Percentiles rank a stretch among this genome's conserved stretches.
Evolutionary conservation across 2,113 vertebrate species (phyloP).

Genomic region (Phaetusa simplex): DNA sequence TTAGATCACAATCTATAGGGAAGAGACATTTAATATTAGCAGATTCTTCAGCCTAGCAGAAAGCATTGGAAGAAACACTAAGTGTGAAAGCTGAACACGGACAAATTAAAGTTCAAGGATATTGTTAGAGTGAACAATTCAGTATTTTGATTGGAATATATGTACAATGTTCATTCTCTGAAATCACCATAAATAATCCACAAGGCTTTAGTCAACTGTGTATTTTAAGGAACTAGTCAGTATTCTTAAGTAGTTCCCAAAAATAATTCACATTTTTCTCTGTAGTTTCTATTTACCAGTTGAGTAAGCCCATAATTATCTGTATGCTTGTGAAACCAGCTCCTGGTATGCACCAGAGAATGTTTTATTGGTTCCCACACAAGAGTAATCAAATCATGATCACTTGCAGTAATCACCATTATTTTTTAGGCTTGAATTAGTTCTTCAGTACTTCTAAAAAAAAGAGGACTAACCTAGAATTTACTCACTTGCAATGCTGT

Average conservation of each 20-base stretch:
- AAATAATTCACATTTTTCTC: not conserved
- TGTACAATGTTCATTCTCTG: not conserved
- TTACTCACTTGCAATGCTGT: not conserved
- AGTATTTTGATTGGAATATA: not conserved
- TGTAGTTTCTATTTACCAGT: constrained; percentile 16
- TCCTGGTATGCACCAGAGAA: constrained; percentile 10
- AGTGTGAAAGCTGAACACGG: not conserved
- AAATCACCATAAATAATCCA: not conserved
- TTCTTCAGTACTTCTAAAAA: not conserved
- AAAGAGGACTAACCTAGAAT: not conserved
- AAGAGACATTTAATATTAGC: not conserved
- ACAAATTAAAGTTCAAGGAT: not conserved
- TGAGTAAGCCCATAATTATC: constrained; percentile 17
- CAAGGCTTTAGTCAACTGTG: not conserved
- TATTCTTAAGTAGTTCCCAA: not conserved
- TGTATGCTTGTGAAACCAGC: not conserved
- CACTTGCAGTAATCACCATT: not conserved
- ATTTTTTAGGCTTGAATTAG: not conserved
- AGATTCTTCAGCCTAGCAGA: not conserved
- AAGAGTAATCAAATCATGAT: not conserved
- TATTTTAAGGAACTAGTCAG: not conserved
- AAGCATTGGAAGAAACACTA: not conserved
- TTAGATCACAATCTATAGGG: not conserved
- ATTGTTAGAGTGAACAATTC: not conserved
- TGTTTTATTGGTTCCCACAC: not conserved